Conservation (phyloP, 2,888 invertebrate genomes). For the Tetranychus piercei region DNA sequence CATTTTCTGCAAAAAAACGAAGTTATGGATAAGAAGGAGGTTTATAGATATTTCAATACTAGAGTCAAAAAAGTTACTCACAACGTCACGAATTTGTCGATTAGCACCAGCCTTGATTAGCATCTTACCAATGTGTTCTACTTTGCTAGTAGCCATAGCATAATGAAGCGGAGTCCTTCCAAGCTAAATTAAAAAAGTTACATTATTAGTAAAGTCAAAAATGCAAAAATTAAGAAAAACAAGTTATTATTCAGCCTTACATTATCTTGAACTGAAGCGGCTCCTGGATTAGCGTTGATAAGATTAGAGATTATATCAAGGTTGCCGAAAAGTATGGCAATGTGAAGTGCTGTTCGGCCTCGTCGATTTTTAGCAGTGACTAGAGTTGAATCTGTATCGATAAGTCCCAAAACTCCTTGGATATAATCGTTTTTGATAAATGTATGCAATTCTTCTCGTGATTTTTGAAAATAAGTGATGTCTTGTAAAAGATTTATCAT, state of each 20-base stretch:
- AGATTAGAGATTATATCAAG: slow-evolving; percentile 31
- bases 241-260: slow-evolving; percentile 39
- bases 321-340: slow-evolving; percentile 32
- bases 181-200: slow-evolving; percentile 40
- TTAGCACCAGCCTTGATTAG: slow-evolving; percentile 65
- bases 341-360: slow-evolving; percentile 28
- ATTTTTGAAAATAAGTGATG: slow-evolving; percentile 47
- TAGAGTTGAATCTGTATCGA: slow-evolving; percentile 20
- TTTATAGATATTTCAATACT: background rate
- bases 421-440: slow-evolving; percentile 24
- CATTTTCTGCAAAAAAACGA: slow-evolving; percentile 42
- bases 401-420: slow-evolving; percentile 22
- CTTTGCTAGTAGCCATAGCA: slow-evolving; percentile 42
- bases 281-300: slow-evolving; percentile 35
- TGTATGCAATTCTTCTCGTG: slow-evolving; percentile 25
- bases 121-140: slow-evolving; percentile 58
- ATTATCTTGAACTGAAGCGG: slow-evolving; percentile 60
- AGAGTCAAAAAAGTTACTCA: slow-evolving; percentile 29
- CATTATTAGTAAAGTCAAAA: slow-evolving; percentile 11
- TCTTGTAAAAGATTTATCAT: slow-evolving; percentile 49
- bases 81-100: slow-evolving; percentile 60
- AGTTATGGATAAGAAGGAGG: slow-evolving; percentile 2
- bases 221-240: background rate
- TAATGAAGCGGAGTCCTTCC: slow-evolving; percentile 73
- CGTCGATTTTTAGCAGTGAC: slow-evolving; percentile 31